Evolutionary conservation across 2,797 vertebrate genomes (phyloP), one percentile per base, ranked within the genome.

Genomic region (Caiman crocodilus): DNA sequence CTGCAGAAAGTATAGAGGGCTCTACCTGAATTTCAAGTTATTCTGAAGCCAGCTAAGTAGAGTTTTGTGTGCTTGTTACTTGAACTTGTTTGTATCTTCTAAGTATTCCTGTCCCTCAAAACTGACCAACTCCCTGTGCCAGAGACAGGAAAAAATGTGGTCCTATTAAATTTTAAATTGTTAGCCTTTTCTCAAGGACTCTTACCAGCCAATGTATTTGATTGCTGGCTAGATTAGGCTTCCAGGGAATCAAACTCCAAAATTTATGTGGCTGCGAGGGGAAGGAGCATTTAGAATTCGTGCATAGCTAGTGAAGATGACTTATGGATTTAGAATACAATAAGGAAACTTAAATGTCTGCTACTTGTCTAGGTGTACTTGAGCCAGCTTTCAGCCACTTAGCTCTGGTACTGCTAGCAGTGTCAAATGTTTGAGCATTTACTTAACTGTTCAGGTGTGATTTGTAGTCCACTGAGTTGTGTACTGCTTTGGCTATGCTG

Each of bases 261-360:
- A 13, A 2, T 21, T 25, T 30, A 14, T 21, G 69, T 60, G 32
- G 4, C 6, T 75, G 5, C 4, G 7, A 57, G 73, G 82, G 2
- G 50, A 65, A 0, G 4, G 5, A 30, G 25, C 61, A 14, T 23
- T 50, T 2, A 2, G 56, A n/a, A 30, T 35, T 90, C 77, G 81
- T n/a, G 81, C 74, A 59, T 2, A 58, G 63, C 20, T 69, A 42
- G 25, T 25, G 64, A 67, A 60, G 65, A 18, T 77, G 78, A 25
- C 0, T 1, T 3, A 3, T 79, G 58, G 69, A 15, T 26, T 88
- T 0, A 0, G 8, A 35, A 23, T 65, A 6, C 11, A 32, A 0
- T 0, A 3, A 35, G 30, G 87, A 30, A 93, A 94, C 85, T 81
- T 79, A 87, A 87, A 67, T 16, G 2, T 61, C 75, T 95, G 28